Base-by-base conservation (phyloP, 2,113 vertebrate genomes). In the Genyomyrus donnyi region DNA sequence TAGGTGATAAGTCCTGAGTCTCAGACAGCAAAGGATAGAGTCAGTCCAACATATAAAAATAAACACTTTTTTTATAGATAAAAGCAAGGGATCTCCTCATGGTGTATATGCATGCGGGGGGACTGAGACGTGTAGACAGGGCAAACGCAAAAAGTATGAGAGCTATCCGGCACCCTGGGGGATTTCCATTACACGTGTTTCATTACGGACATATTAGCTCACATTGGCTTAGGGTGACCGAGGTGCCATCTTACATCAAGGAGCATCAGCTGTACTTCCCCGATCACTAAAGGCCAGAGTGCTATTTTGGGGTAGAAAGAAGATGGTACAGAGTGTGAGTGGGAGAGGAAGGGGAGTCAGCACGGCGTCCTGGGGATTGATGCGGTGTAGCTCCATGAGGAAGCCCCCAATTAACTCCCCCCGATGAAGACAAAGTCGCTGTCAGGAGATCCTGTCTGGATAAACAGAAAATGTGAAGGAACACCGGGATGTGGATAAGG, bases 381-480 rank as follows among this genome's bases (percentile, higher is more conserved):
- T 80, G 74, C 5, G 31, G 3, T 77, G 70, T 77, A 19, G 70
- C 17, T 80, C 15, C 39, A 80, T 19, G 31, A 80, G 74, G 74
- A 80, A 80, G 74, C 35, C 31, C 74, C 74, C 35, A 80, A 80
- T 80, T 80, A 80, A 80, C 31, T 80, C 35, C 74, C 13, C 35
- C 31, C 74, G 74, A 80, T 80, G 74, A 80, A 80, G 74, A 80
- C 74, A 80, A 80, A 80, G 74, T 80, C 17, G 35, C 74, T 80
- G 74, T 80, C 74, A 80, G 35, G 31, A 39, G 74, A 80, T 80
- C 35, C 74, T 80, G 74, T 80, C 74, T 80, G 74, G 74, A 80
- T 80, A 80, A 80, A 80, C 74, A 80, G 35, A 80, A 42, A 17
- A 39, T 80, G 74, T 80, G 74, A 80, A 7, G 74, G 15, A 85